Evolutionary conservation across 2,113 vertebrate genomes (phyloP).

Genomic region (Barnardius zonarius): DNA sequence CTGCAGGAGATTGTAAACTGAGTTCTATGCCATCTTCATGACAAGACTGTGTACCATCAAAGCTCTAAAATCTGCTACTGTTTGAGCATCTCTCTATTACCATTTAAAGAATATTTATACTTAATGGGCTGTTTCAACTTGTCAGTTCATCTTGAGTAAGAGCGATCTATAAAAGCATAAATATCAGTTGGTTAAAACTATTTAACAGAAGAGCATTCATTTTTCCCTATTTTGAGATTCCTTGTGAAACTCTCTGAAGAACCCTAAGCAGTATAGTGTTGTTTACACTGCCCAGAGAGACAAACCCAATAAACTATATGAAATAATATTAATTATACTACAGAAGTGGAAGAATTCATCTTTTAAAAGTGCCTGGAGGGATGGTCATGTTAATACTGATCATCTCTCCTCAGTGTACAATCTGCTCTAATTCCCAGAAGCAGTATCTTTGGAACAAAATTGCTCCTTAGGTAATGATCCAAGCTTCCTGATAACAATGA

Average conservation of each 20-base stretch:
- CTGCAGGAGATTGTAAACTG: neutral
- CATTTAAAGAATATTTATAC: neutral
- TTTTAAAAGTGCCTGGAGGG: neutral
- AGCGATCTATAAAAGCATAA: neutral
- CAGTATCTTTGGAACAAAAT: neutral
- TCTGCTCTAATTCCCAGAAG: neutral
- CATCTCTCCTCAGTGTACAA: neutral
- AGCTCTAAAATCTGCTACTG: neutral
- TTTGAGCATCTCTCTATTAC: neutral
- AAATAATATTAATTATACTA: neutral
- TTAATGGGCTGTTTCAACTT: neutral
- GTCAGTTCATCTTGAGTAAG: neutral
- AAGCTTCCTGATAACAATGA: neutral
- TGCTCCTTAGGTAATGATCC: neutral
- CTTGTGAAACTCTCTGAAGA: neutral
- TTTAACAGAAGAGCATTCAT: neutral
- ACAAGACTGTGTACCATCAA: neutral
- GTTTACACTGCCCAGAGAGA: neutral
- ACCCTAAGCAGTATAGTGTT: neutral
- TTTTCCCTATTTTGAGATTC: neutral
- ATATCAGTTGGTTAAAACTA: neutral
- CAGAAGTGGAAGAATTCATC: neutral
- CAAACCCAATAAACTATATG: neutral
- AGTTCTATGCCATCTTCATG: neutral
- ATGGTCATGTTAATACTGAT: neutral